phyloP scores from a whole-genome alignment of 2,797 vertebrate species.

The Pterois miles region DNA sequence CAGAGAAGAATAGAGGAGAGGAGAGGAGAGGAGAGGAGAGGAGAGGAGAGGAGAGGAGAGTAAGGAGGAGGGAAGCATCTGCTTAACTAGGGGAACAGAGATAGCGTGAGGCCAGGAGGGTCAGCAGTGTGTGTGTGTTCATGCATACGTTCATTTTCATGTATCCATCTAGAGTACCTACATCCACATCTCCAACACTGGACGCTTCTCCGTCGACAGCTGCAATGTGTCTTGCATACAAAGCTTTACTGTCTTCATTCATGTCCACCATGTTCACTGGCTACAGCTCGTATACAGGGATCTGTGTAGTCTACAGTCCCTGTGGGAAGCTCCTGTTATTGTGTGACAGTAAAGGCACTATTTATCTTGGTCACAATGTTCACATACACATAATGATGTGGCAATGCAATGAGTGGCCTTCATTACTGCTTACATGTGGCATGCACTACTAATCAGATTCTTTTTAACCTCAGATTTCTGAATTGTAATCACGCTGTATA shows the following conservation, averaged over 20 bases:
- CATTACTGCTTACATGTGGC: neutral
- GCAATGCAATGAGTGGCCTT: neutral
- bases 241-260: constrained; percentile 1
- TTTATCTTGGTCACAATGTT: neutral
- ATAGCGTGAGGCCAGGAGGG: constrained; percentile 45
- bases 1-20: neutral
- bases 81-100: constrained; percentile 63
- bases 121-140: constrained; percentile 38
- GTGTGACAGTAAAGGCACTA: neutral
- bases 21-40: neutral
- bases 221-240: constrained; percentile 2
- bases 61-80: constrained; percentile 18
- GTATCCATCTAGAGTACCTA: neutral
- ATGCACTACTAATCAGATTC: neutral
- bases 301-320: neutral
- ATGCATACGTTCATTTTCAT: neutral
- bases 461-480: neutral
- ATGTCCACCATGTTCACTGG: neutral
- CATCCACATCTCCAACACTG: neutral
- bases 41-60: neutral
- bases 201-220: too few relatives aligned
- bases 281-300: too few relatives aligned
- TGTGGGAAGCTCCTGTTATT: neutral
- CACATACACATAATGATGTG: neutral
- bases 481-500: too few relatives aligned